phyloP scores from a whole-genome alignment of 2,888 invertebrate genomes.

The Lumbricus terrestris region DNA sequence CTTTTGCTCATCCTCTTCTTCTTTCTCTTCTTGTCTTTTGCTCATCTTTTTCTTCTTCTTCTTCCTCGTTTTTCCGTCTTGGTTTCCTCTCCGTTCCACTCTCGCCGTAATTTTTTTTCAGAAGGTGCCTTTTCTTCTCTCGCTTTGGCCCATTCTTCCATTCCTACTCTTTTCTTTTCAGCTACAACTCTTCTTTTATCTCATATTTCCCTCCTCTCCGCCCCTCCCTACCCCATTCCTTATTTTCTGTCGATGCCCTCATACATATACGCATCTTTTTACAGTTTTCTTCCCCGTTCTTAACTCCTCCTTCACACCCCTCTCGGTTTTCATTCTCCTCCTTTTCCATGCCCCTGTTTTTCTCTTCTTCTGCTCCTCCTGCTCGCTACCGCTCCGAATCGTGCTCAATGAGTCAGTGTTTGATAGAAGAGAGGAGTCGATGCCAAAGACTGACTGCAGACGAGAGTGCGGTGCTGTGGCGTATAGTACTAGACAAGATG shows the following conservation, averaged over 20 bases:
- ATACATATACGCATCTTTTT: background rate
- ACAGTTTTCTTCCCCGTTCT: background rate
- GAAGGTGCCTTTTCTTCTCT: background rate
- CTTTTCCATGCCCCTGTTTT: background rate
- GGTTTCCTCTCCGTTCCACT: background rate
- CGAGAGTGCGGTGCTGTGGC: background rate
- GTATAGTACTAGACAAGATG: slow-evolving; percentile 3
- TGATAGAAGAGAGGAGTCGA: background rate
- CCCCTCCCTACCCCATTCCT: background rate
- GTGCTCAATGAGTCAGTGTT: background rate
- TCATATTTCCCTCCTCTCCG: background rate
- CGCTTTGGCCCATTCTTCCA: background rate
- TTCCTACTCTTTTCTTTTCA: slow-evolving; percentile 55
- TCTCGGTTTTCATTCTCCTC: background rate
- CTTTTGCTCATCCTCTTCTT: too few species aligned
- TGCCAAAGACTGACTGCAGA: background rate
- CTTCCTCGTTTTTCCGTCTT: background rate
- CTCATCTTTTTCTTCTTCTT: background rate
- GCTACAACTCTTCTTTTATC: background rate
- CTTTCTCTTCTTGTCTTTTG: background rate
- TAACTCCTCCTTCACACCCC: background rate
- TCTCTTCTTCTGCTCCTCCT: background rate
- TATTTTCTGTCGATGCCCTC: background rate
- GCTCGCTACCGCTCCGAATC: background rate
- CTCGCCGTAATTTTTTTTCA: too few species aligned